Evolutionary conservation across 2,797 vertebrate species (phyloP).

Genomic region (Crypturellus tataupa): DNA sequence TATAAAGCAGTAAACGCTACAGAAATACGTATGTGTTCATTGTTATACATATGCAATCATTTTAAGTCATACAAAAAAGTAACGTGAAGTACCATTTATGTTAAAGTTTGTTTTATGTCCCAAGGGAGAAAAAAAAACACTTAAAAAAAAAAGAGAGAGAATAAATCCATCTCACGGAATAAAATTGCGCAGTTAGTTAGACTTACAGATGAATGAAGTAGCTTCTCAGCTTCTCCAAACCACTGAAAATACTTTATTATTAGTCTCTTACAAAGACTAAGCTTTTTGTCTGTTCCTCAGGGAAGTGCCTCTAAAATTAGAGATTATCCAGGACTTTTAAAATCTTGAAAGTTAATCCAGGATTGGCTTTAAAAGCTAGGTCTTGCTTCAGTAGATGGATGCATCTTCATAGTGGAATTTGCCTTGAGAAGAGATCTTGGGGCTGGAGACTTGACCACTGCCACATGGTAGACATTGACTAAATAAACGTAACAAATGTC

Average conservation of each 20-base stretch:
- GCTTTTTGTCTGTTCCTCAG: not conserved
- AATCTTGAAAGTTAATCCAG: not conserved
- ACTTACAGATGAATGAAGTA: not conserved
- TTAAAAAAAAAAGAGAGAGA: not conserved
- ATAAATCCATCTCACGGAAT: not conserved
- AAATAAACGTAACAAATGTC: slow-evolving; percentile 80
- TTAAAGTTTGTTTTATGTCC: not conserved
- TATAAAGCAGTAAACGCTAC: not conserved
- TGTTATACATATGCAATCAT: not conserved
- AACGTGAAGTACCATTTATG: not conserved
- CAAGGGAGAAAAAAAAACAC: not conserved
- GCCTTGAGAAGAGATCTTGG: not conserved
- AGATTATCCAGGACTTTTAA: not conserved
- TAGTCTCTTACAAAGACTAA: not conserved
- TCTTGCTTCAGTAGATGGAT: slow-evolving; percentile 71
- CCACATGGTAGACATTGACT: not conserved
- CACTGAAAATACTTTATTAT: not conserved
- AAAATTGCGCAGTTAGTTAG: not conserved
- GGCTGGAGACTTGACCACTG: not conserved
- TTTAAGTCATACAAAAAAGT: not conserved
- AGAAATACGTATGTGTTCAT: not conserved
- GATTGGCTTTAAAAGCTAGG: not conserved
- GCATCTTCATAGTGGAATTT: slow-evolving; percentile 63
- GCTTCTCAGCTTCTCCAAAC: not conserved
- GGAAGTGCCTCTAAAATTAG: not conserved